phyloP scores from a whole-genome alignment of 2,797 vertebrate genomes.

The Phrynocephalus guinanensis region DNA sequence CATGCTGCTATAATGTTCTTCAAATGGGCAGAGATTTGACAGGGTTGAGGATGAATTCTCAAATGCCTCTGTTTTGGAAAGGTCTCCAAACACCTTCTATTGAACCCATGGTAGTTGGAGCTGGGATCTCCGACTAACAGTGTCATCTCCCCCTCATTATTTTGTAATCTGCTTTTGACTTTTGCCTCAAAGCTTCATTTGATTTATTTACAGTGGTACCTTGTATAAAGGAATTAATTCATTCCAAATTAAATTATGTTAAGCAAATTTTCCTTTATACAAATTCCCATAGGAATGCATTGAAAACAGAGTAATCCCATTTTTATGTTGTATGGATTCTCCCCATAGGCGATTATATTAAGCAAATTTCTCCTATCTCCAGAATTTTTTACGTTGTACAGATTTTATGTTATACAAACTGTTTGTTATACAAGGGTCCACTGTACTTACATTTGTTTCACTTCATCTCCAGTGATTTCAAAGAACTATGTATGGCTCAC shows the following conservation, averaged over 20 bases:
- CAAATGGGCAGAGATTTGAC: not conserved
- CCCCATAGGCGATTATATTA: no score
- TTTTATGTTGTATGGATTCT: no score
- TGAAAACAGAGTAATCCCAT: no score
- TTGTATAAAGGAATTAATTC: no score
- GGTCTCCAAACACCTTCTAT: not conserved
- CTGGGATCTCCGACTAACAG: not conserved
- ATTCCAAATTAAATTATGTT: no score
- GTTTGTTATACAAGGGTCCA: no score
- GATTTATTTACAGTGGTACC: not conserved
- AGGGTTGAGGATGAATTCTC: not conserved
- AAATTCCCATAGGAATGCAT: no score
- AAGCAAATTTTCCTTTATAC: no score
- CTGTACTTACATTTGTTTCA: no score
- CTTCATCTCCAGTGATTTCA: not conserved
- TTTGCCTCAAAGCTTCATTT: not conserved
- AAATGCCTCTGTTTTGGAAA: not conserved
- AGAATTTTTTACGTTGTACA: no score
- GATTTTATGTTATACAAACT: no score
- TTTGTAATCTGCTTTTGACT: not conserved
- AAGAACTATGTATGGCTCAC: not conserved
- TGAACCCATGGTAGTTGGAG: not conserved
- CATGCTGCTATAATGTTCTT: not conserved
- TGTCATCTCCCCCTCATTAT: not conserved
- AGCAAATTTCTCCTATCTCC: no score